phyloP scores from a whole-genome alignment of 35 echinoderm and acorn worm genomes.

The Anneissia japonica region DNA sequence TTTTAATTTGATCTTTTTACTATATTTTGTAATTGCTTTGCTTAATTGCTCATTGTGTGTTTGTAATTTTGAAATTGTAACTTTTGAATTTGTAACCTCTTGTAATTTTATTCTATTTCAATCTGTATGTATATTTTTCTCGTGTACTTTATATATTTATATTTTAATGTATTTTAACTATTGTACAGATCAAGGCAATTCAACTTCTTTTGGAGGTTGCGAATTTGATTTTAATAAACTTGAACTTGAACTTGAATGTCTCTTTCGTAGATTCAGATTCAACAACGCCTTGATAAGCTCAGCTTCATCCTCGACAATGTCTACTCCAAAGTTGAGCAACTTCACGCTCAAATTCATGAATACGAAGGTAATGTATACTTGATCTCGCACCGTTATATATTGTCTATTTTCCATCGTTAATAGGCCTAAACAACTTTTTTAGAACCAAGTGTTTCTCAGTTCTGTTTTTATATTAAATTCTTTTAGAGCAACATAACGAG shows the following conservation, averaged over 20 bases:
- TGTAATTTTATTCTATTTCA: no score
- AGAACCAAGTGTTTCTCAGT: no score
- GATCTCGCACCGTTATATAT: background rate
- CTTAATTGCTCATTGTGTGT: no score
- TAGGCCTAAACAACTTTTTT: background rate
- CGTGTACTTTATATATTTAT: no score
- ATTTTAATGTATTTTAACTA: no score
- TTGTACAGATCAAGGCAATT: no score
- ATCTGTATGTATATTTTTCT: no score
- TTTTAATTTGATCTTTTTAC: no score
- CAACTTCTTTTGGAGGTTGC: background rate
- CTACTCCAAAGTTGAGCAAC: conserved; percentile 17
- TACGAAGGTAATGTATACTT: background rate
- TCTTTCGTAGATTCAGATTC: conserved; percentile 29
- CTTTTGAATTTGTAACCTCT: no score
- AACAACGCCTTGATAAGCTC: conserved; percentile 36
- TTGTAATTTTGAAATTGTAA: no score
- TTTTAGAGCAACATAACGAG: background rate
- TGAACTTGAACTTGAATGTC: no score
- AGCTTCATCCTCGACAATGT: conserved; percentile 40
- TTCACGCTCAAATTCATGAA: background rate
- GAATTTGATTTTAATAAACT: background rate
- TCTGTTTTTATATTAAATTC: background rate
- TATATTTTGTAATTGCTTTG: no score
- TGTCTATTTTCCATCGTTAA: background rate